A percentile compares a stretch with the other conserved stretches of the same genome.
Conservation (phyloP, 1,140 invertebrate species). For the Aphis gossypii region DNA sequence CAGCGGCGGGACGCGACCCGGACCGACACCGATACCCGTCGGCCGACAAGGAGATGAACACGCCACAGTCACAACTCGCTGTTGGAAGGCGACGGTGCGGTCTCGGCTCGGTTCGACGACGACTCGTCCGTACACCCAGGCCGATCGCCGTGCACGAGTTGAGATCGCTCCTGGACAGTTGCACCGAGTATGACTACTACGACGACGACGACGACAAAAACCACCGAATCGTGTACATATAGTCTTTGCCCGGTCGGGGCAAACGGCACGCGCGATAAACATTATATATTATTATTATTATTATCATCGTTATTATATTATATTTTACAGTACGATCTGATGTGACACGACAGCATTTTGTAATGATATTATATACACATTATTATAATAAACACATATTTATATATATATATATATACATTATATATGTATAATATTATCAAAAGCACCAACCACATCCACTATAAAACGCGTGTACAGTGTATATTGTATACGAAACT, state of each 20-base stretch:
- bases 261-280: no score
- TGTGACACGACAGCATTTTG: background rate
- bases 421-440: background rate
- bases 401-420: no score
- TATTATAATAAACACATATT: background rate
- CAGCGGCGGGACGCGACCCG: background rate
- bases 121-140: background rate
- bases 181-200: background rate
- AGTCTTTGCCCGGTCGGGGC: background rate
- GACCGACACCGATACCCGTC: background rate
- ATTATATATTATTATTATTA: background rate
- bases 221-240: background rate
- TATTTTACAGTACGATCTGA: background rate
- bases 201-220: background rate
- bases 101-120: background rate
- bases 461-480: no score
- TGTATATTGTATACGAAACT: no score
- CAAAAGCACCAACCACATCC: no score
- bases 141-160: slow-evolving; percentile 4
- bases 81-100: background rate
- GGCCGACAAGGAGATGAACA: slow-evolving; percentile 39
- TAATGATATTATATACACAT: background rate
- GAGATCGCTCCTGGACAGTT: background rate
- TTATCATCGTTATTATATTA: no score
- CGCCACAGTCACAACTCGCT: slow-evolving; percentile 24